A percentile compares a stretch with the other conserved stretches of the same genome.
Evolutionary conservation across 37 sponge, comb jelly and placozoan species (phyloP).

Genomic region (Beroe forskalii): DNA sequence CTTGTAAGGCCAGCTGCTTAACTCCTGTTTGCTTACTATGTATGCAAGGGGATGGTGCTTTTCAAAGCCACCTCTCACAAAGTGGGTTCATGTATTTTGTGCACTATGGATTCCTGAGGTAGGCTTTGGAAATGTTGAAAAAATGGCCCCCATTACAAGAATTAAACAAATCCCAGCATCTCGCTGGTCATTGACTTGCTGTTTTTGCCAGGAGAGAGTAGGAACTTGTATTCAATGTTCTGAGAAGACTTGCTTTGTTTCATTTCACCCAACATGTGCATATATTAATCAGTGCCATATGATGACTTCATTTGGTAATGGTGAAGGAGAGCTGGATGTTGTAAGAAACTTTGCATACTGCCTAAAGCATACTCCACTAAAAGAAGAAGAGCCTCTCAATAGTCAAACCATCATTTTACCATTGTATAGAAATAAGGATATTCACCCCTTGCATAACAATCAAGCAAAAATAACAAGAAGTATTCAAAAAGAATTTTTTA

Average conservation of each 20-base stretch:
- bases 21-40: constrained; percentile 35
- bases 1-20: constrained; percentile 43
- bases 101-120: constrained; percentile 99
- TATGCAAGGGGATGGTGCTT: constrained; percentile 39
- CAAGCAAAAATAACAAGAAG: constrained; percentile 34
- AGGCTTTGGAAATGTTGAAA: constrained; percentile 77
- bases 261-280: constrained; percentile 55
- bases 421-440: background rate
- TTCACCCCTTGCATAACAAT: constrained; percentile 32
- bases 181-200: constrained; percentile 46
- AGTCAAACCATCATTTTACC: background rate
- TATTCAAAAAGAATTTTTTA: background rate
- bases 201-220: constrained; percentile 49
- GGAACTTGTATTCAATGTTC: constrained; percentile 56
- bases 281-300: constrained; percentile 26
- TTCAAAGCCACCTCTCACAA: too few relatives aligned
- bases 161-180: constrained; percentile 74
- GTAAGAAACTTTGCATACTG: constrained; percentile 48
- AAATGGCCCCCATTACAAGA: constrained; percentile 90
- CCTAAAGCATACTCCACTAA: constrained; percentile 28
- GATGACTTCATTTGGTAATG: background rate
- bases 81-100: constrained; percentile 95
- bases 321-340: background rate
- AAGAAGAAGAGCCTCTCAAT: background rate
- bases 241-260: background rate